phyloP scores from a whole-genome alignment of 2,888 invertebrate genomes.

The Drosophila monieri region DNA sequence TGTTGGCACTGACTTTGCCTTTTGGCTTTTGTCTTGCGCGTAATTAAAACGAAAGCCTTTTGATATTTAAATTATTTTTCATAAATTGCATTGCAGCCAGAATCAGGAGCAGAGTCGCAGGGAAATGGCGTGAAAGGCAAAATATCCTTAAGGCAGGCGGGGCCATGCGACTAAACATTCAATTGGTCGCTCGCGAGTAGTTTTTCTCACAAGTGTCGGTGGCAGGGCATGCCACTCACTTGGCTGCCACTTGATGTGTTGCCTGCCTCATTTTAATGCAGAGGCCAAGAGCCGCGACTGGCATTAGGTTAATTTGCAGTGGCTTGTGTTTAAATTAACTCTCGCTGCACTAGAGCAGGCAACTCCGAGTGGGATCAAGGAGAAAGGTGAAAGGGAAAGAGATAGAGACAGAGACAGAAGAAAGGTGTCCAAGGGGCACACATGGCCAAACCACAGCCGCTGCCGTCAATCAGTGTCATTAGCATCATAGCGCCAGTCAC shows the following conservation, averaged over 20 bases:
- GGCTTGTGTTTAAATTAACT: conserved; percentile 67
- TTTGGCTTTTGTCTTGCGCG: conserved; percentile 69
- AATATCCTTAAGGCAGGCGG: neutral
- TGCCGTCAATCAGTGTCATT: conserved; percentile 56
- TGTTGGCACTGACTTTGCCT: conserved; percentile 53
- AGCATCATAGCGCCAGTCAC: conserved; percentile 7
- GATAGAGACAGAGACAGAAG: no score
- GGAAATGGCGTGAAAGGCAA: neutral
- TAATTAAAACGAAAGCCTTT: conserved; percentile 80
- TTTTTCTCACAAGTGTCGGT: conserved; percentile 8
- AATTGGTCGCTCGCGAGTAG: conserved; percentile 14
- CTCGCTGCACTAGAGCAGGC: conserved; percentile 31
- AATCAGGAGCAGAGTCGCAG: conserved; percentile 26
- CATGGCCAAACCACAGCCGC: conserved; percentile 21
- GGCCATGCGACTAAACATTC: conserved; percentile 25
- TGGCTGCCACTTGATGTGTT: conserved; percentile 23
- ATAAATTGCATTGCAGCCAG: conserved; percentile 75
- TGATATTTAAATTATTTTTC: conserved; percentile 80
- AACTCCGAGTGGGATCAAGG: neutral
- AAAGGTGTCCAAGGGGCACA: conserved; percentile 21
- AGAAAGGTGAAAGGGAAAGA: conserved; percentile 1
- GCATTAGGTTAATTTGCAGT: conserved; percentile 74
- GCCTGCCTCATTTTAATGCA: conserved; percentile 51
- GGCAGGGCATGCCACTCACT: conserved; percentile 21
- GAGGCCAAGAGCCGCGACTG: conserved; percentile 40